Evolutionary conservation across 1,140 invertebrate genomes (phyloP).

Genomic region (Dreissena polymorpha): DNA sequence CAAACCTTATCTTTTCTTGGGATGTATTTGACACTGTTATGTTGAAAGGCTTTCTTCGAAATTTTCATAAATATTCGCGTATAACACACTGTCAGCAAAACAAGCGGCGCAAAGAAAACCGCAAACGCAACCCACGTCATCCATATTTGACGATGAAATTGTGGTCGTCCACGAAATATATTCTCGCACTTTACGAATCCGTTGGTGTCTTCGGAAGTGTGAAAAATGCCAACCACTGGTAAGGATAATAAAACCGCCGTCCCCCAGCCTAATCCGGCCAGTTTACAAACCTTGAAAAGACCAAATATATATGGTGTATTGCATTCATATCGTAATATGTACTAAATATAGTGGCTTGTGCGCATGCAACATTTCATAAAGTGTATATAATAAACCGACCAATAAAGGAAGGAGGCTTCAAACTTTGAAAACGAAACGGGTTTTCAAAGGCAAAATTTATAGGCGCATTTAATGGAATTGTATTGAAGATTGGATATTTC

Average conservation of each 20-base stretch:
- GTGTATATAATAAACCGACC: too few species aligned
- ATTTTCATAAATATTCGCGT: conserved; percentile 77
- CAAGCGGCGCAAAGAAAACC: conserved; percentile 74
- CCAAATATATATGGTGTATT: neutral
- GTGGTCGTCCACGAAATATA: conserved; percentile 69
- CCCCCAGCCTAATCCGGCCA: conserved; percentile 72
- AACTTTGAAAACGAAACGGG: too few species aligned
- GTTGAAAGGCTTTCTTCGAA: conserved; percentile 70
- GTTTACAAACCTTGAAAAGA: conserved; percentile 72
- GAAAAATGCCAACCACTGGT: conserved; percentile 75
- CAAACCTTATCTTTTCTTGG: conserved; percentile 64
- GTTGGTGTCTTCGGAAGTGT: conserved; percentile 54
- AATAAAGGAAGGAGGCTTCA: too few species aligned
- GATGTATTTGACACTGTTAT: conserved; percentile 35
- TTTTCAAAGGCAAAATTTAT: too few species aligned
- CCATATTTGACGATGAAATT: conserved; percentile 72
- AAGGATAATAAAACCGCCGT: conserved; percentile 68
- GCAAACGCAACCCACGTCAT: conserved; percentile 73
- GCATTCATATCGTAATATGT: neutral
- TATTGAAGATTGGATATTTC: too few species aligned
- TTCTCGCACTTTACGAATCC: conserved; percentile 69
- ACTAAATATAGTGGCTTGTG: neutral
- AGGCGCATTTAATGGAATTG: too few species aligned
- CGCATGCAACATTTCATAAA: too few species aligned
- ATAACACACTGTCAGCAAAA: conserved; percentile 74